A percentile compares a stretch with the other conserved stretches of the same genome.
Evolutionary conservation across 2,797 vertebrate species (phyloP).

Genomic region (Clamator glandarius): DNA sequence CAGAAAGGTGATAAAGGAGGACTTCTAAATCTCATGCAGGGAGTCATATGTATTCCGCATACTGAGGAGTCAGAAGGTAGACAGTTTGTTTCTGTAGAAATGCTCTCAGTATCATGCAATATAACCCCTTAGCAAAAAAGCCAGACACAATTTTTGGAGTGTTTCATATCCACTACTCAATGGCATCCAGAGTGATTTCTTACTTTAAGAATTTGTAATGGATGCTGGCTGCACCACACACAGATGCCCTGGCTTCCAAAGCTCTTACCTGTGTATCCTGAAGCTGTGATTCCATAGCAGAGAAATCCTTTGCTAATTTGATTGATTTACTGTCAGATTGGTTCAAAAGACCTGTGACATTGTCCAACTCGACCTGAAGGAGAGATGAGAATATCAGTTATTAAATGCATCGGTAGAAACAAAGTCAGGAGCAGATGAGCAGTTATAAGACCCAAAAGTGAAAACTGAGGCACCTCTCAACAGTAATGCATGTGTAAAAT

Average conservation of each 20-base stretch:
- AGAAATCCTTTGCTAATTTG: conserved; percentile 93
- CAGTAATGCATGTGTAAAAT: neutral
- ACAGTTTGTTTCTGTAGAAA: neutral
- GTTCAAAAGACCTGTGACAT: conserved; percentile 82
- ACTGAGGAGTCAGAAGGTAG: neutral
- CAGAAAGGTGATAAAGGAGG: neutral
- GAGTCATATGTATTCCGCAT: neutral
- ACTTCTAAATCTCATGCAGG: neutral
- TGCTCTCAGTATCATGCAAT: neutral
- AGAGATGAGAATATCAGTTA: neutral
- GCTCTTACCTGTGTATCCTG: conserved; percentile 91
- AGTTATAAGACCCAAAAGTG: neutral
- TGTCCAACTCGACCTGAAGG: conserved; percentile 90
- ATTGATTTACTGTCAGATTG: conserved; percentile 93
- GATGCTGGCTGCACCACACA: neutral
- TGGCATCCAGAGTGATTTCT: neutral
- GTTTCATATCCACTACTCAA: neutral
- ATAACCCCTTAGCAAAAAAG: neutral
- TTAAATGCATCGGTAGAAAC: neutral
- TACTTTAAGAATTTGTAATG: neutral
- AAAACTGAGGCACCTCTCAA: neutral
- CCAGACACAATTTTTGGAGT: neutral
- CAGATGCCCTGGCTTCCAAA: neutral
- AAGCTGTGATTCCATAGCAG: conserved; percentile 92
- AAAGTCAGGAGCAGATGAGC: neutral